Conservation (phyloP, 2,888 invertebrate species). For the Rhodophaea formosa region DNA sequence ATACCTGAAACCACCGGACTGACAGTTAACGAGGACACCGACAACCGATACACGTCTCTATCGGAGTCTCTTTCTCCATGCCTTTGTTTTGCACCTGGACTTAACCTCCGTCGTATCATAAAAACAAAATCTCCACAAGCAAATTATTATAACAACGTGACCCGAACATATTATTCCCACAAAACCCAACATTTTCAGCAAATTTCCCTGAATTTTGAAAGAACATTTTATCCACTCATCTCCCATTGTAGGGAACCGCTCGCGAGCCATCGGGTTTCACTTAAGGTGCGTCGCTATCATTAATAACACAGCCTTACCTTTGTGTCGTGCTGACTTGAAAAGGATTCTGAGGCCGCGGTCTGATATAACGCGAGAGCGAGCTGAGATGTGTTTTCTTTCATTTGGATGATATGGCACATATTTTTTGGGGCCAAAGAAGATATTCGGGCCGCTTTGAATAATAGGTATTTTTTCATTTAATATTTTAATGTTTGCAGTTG, state of each 20-base stretch:
- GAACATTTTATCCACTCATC: slow-evolving; percentile 14
- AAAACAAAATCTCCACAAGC: too few species aligned
- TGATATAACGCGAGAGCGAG: background rate
- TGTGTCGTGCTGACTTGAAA: slow-evolving; percentile 25
- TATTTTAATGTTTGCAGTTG: too few species aligned
- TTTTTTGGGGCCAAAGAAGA: background rate
- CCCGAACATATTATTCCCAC: background rate
- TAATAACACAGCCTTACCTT: slow-evolving; percentile 29
- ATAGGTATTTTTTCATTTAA: too few species aligned
- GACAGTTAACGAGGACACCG: too few species aligned
- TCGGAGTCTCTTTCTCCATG: too few species aligned
- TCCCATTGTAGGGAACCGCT: slow-evolving; percentile 21
- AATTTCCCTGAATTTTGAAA: slow-evolving; percentile 13
- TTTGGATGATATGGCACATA: background rate
- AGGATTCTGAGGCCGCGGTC: background rate
- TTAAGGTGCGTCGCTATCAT: slow-evolving; percentile 32
- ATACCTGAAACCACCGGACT: too few species aligned
- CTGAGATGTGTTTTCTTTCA: background rate
- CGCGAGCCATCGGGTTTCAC: slow-evolving; percentile 41
- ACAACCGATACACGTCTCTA: too few species aligned
- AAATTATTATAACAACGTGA: too few species aligned
- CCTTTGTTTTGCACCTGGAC: too few species aligned
- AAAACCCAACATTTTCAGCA: background rate
- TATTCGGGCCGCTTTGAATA: too few species aligned
- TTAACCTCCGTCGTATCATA: too few species aligned